A percentile compares a stretch with the other conserved stretches of the same genome.
phyloP scores from a whole-genome alignment of 2,113 vertebrate species.

The Amphilophus citrinellus region DNA sequence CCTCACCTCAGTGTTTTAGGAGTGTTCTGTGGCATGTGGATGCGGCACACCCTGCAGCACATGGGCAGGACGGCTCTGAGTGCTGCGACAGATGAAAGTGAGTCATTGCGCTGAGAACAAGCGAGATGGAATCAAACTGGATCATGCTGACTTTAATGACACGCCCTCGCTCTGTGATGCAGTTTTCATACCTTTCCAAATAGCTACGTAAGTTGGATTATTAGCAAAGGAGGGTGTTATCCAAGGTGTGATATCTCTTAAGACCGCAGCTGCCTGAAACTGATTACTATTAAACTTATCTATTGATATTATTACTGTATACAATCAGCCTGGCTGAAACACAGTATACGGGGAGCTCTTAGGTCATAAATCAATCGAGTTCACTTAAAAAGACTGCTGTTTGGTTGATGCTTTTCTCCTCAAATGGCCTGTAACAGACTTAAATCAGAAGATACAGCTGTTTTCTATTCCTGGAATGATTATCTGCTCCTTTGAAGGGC shows the following conservation, averaged over 20 bases:
- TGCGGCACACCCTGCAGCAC: slow-evolving; percentile 67
- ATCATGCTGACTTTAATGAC: slow-evolving; percentile 21
- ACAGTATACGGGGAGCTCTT: background rate
- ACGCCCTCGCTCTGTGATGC: slow-evolving; percentile 22
- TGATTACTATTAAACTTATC: background rate
- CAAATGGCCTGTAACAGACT: background rate
- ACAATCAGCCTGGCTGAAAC: background rate
- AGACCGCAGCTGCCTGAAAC: background rate
- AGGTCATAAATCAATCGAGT: background rate
- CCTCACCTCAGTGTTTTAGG: slow-evolving; percentile 59
- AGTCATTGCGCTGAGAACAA: slow-evolving; percentile 54
- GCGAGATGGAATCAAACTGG: slow-evolving; percentile 42
- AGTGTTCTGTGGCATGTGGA: slow-evolving; percentile 71
- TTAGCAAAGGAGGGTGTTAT: background rate
- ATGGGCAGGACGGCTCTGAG: slow-evolving; percentile 49
- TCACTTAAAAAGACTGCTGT: background rate
- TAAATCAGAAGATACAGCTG: background rate
- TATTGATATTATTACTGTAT: background rate
- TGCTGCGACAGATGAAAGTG: slow-evolving; percentile 43
- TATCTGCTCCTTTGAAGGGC: slow-evolving; percentile 23
- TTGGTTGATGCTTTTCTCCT: background rate
- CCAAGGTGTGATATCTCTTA: slow-evolving; percentile 11
- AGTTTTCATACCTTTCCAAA: slow-evolving; percentile 14
- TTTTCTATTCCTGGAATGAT: background rate
- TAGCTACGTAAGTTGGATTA: background rate